Evolutionary conservation across 2,888 invertebrate genomes (phyloP), one percentile per base, ranked within the genome.

Genomic region (Agrilus biguttatus): DNA sequence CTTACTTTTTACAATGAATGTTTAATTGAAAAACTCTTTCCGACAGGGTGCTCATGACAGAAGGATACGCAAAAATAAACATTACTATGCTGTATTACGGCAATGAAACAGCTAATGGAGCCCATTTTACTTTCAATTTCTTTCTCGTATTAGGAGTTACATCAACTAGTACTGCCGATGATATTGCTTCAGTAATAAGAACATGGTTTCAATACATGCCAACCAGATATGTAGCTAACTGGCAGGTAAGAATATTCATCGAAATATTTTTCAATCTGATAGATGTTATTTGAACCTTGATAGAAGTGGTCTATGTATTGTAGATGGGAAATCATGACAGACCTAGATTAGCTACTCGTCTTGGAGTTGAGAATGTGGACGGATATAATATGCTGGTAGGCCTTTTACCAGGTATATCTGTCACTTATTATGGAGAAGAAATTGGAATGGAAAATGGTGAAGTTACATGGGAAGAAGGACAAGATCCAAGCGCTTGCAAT

Each of bases 381-480:
- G 82, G 80, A n/a, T 73, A 90, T 56, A 85, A 88, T 58, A 87
- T 91, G 82, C 60, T 95, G 42, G 68, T 80, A 14, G 69, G 88
- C 58, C 71, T 90, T 14, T 67, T 93, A 41, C 91, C 90, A 2
- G 93, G 93, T 35, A 76, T 88, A 4, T 78, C 82, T 14, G 77
- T 90, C 8, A 83, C 87, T 1, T 93, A 93, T 58, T 86, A 92
- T 69, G 88, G 86, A 5, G 86, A 88, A 55, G 86, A 87, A 66
- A 73, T 88, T 38, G 85, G 80, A 1, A 78, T 83, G 77, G 59
- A 68, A 47, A 74, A 83, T 55, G 66, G 68, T 36, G 63, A 66
- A 34, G 72, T 77, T 10, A 66, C 68, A 0, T 72, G 60, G 54
- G 61, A 64, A 28, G 60, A 70, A 54, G 61, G 64, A 1, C 47